phyloP scores from a whole-genome alignment of 2,888 invertebrate genomes.

The Hirudinaria manillensis region DNA sequence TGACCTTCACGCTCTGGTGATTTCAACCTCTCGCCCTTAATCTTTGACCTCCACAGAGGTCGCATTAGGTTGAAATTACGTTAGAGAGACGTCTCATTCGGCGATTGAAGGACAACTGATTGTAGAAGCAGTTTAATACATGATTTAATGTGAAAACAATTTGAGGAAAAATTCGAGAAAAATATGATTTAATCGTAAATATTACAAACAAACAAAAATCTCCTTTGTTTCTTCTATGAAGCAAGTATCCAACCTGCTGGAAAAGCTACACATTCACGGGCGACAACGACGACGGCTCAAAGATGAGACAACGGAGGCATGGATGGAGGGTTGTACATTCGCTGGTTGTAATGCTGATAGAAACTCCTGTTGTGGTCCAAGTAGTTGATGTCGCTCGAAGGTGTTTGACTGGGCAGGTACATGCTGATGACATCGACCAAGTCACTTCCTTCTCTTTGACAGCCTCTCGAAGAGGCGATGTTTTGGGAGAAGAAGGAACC shows the following conservation, averaged over 20 bases:
- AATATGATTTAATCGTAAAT: no score
- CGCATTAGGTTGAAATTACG: no score
- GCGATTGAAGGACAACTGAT: no score
- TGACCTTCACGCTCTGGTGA: not conserved
- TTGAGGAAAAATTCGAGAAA: no score
- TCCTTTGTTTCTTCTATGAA: no score
- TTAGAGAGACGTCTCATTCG: no score
- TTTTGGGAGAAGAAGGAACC: conserved; percentile 17
- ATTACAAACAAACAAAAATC: no score
- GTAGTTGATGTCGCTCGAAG: conserved; percentile 13
- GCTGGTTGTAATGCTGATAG: conserved; percentile 29
- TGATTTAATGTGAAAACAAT: no score
- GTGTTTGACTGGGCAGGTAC: conserved; percentile 23
- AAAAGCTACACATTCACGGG: not conserved
- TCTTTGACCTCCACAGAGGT: not conserved
- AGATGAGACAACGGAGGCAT: conserved; percentile 26
- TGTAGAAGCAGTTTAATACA: no score
- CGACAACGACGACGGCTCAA: not conserved
- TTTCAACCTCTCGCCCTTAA: conserved; percentile 1
- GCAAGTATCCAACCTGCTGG: no score
- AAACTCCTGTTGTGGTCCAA: conserved; percentile 19
- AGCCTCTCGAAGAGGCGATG: conserved; percentile 19
- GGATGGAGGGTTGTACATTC: conserved; percentile 20
- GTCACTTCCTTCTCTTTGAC: conserved; percentile 24
- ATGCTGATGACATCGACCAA: conserved; percentile 29